Base-by-base conservation (phyloP, 2,888 invertebrate genomes). In the Ceraclea dissimilis region DNA sequence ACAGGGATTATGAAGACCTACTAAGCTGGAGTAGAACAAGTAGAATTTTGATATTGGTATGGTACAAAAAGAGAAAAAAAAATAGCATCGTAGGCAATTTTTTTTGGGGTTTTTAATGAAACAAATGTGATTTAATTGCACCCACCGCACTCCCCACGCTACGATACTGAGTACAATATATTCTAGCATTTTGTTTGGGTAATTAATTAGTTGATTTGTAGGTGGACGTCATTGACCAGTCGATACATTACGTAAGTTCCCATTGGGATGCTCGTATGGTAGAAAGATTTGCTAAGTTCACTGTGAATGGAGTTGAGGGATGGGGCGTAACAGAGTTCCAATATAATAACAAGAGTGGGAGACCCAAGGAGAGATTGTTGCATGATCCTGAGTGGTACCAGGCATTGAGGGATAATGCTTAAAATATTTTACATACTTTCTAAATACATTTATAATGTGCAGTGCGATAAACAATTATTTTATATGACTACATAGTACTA, bases 291-390 rank as follows among this genome's bases (percentile, higher is more conserved):
- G 76, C 75, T 64, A 74, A 72, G 64, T 82, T 71, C 66, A 61
- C 67, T 0, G 81, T 85, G 8, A 83, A 85, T 70, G 84, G 84
- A 0, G 69, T 83, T 0, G 74, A 76, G 0, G 88, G 88, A 0
- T 80, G 82, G 59, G 88, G 88, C 0, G 79, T 88, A 22, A 83
- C 84, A 0, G 88, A 89, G 70, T 86, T 86, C 75, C 80, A 88
- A 66, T 88, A 89, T 69, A 72, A 80, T 48, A 77, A 82, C 66
- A 68, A 68, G 10, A 74, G 70, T 8, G 84, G 83, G 0, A 70
- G 84, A 2, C 81, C 83, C 0, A 74, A 74, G 22, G 61, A 64
- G 8, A 70, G 67, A 0, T 68, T 74, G 8, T 64, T 64, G 8
- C 64, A 67, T 19, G 83, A 83, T 67, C 82, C 82, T 0, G 74